Evolutionary conservation across 2,113 vertebrate species (phyloP).

Genomic region (Thomomys bottae): DNA sequence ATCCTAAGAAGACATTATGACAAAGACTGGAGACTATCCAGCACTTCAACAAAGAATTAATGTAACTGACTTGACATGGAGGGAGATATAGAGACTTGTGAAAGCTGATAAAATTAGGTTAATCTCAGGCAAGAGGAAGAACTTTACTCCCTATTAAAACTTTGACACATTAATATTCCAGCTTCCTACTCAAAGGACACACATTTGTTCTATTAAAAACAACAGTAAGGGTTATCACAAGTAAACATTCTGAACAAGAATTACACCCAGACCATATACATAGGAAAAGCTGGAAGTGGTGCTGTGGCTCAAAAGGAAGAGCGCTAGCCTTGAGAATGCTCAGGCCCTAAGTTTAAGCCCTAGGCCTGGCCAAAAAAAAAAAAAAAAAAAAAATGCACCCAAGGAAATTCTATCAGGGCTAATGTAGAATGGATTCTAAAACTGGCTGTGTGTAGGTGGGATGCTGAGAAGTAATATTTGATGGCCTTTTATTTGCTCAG

Average conservation of each 20-base stretch:
- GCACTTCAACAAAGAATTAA: not conserved
- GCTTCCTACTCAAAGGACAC: not conserved
- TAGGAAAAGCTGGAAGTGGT: too few species aligned
- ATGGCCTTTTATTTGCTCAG: not conserved
- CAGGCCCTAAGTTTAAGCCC: not conserved
- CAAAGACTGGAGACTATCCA: not conserved
- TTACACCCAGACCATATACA: too few species aligned
- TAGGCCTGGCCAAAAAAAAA: too few species aligned
- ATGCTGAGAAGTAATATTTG: not conserved
- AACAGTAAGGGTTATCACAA: not conserved
- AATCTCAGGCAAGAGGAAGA: not conserved
- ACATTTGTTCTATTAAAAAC: slow-evolving; percentile 21
- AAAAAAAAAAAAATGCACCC: too few species aligned
- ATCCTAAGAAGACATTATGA: not conserved
- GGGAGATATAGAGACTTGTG: not conserved
- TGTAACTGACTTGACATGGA: not conserved
- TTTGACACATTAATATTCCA: not conserved
- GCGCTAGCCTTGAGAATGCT: too few species aligned
- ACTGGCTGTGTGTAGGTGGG: not conserved
- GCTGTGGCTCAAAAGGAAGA: too few species aligned
- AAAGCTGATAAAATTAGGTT: slow-evolving; percentile 8
- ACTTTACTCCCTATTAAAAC: slow-evolving; percentile 12
- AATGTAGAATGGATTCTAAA: not conserved
- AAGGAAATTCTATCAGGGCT: not conserved
- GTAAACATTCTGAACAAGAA: too few species aligned